Percentiles rank a stretch among this genome's conserved stretches.
phyloP scores from a whole-genome alignment of 2,797 vertebrate species.

The Muscicapa striata region DNA sequence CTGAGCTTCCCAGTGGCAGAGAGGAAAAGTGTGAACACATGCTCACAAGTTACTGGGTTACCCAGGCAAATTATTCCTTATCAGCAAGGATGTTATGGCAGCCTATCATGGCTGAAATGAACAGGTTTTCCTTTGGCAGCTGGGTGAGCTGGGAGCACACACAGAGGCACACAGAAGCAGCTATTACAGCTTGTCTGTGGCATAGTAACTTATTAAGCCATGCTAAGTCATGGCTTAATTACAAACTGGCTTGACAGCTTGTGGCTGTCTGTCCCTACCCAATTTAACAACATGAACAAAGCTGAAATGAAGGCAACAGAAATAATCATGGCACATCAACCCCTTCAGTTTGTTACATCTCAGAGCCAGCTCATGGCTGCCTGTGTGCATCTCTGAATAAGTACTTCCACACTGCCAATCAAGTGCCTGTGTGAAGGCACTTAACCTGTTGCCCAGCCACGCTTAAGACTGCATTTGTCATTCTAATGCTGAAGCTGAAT shows the following conservation, averaged over 20 bases:
- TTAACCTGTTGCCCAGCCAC: constrained; percentile 28
- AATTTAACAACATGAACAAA: constrained; percentile 35
- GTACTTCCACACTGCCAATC: constrained; percentile 17
- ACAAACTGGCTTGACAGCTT: constrained; percentile 64
- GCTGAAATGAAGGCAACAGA: constrained; percentile 28
- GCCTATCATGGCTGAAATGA: neutral
- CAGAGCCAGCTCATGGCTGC: constrained; percentile 23
- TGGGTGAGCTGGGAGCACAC: neutral
- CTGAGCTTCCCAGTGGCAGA: neutral
- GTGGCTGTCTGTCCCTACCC: constrained; percentile 37
- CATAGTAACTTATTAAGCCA: constrained; percentile 43
- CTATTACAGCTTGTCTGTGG: constrained; percentile 29
- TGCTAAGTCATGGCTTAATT: constrained; percentile 60
- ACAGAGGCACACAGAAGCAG: neutral
- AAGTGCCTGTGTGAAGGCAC: neutral
- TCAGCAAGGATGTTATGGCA: neutral
- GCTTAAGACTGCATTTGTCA: neutral
- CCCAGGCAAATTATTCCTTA: neutral
- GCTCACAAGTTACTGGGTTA: neutral
- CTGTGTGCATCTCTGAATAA: neutral
- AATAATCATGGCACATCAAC: constrained; percentile 17
- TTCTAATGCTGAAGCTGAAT: constrained; percentile 7
- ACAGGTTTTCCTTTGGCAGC: neutral
- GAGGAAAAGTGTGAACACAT: neutral
- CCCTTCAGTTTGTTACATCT: neutral